phyloP scores from a whole-genome alignment of 1,140 invertebrate species.

The Gyrodactylus bullatarudis region DNA sequence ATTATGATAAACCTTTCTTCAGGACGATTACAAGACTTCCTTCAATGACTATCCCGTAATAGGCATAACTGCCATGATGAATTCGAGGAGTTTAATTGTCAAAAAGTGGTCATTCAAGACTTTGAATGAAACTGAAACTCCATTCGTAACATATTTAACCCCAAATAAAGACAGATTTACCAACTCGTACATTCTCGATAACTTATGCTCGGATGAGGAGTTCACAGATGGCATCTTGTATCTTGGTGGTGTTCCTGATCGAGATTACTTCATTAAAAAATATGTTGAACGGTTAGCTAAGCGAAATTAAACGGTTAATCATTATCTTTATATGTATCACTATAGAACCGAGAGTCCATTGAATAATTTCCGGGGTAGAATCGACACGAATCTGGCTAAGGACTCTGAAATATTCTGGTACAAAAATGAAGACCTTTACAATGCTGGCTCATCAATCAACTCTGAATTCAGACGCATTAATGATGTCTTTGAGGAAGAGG shows the following conservation, averaged over 20 bases:
- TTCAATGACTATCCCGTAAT: neutral
- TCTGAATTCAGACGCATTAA: neutral
- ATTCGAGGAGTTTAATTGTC: neutral
- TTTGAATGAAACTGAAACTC: neutral
- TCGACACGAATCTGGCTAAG: neutral
- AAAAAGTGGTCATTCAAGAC: neutral
- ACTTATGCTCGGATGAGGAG: neutral
- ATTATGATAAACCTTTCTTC: too few relatives aligned
- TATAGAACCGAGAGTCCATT: neutral
- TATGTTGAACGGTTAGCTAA: neutral
- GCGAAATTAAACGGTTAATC: too few relatives aligned
- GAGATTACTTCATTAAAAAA: neutral
- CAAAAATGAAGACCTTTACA: neutral
- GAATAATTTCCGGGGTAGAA: neutral
- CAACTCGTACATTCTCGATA: neutral
- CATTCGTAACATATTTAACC: neutral
- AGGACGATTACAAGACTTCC: neutral
- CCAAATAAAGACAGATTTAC: neutral
- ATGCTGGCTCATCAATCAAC: neutral
- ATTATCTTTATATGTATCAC: neutral
- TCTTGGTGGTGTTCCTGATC: neutral
- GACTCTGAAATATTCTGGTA: neutral
- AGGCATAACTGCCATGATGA: neutral
- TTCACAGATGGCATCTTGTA: neutral
- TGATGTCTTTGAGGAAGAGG: neutral